Conservation (phyloP, 2,888 invertebrate species). For the Dryobotodes eremita region DNA sequence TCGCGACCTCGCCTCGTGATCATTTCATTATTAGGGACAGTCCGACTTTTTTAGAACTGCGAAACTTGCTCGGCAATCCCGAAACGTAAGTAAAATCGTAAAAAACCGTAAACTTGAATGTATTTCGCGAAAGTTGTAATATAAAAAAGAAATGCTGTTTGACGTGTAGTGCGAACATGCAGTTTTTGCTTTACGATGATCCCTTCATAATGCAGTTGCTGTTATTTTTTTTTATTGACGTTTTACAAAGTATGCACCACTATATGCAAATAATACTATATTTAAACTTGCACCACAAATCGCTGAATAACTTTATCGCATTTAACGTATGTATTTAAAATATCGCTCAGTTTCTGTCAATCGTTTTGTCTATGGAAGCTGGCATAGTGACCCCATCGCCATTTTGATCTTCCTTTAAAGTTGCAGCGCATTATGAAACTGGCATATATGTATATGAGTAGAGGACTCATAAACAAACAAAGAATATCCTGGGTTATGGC, state of each 20-base stretch:
- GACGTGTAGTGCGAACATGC: neutral
- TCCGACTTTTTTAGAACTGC: neutral
- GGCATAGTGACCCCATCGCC: neutral
- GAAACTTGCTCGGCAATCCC: conserved; percentile 19
- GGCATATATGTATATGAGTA: neutral
- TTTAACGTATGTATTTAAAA: neutral
- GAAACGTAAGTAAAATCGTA: conserved; percentile 15
- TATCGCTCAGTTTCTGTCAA: neutral
- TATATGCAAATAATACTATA: no score
- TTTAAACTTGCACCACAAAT: neutral
- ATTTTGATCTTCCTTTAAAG: neutral
- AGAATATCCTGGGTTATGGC: neutral
- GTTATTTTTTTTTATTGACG: neutral
- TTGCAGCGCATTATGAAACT: neutral
- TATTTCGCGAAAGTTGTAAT: neutral
- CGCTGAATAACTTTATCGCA: neutral
- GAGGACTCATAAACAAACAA: neutral
- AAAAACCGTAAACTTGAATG: neutral
- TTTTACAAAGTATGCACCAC: conserved; percentile 1
- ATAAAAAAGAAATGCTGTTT: conserved; percentile 2
- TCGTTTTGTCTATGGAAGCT: neutral
- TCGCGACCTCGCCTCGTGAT: conserved; percentile 14
- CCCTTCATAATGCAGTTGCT: neutral
- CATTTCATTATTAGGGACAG: conserved; percentile 4
- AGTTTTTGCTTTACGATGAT: neutral